A percentile compares a stretch with the other conserved stretches of the same genome.
Conservation (phyloP, 92 coral and sea anemone species). For the Plumapathes pennacea region DNA sequence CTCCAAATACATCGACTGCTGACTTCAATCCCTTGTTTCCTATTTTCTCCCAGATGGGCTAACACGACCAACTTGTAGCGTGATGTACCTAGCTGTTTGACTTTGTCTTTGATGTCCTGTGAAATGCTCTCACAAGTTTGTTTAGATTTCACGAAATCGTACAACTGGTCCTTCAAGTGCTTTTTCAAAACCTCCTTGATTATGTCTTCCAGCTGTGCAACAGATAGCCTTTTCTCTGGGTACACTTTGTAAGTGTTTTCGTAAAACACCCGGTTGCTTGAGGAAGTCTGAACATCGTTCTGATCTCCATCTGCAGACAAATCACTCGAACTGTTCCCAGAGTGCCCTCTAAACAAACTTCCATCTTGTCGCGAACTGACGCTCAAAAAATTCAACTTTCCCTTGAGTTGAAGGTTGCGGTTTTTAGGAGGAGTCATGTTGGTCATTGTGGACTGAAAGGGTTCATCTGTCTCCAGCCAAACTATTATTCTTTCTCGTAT, state of each 20-base stretch:
- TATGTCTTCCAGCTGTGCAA: slow-evolving; percentile 32
- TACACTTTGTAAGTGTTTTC: slow-evolving; percentile 60
- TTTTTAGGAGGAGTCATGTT: no score
- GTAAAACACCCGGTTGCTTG: no score
- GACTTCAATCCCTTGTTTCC: slow-evolving; percentile 60
- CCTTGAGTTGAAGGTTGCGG: no score
- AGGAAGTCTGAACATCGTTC: no score
- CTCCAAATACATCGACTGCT: slow-evolving; percentile 78
- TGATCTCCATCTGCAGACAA: no score
- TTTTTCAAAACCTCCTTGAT: slow-evolving; percentile 34
- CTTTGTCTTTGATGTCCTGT: slow-evolving; percentile 57
- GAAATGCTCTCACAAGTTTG: slow-evolving; percentile 47
- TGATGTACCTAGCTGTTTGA: slow-evolving; percentile 39
- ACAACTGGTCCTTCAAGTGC: slow-evolving; percentile 29
- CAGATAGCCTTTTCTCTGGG: slow-evolving; percentile 59
- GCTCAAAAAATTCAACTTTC: no score
- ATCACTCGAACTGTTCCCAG: no score
- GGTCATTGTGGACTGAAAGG: no score
- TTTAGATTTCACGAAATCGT: slow-evolving; percentile 31
- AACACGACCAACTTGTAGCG: slow-evolving; percentile 54
- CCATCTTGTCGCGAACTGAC: no score
- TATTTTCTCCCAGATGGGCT: slow-evolving; percentile 65
- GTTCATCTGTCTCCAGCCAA: no score
- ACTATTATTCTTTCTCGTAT: no score
- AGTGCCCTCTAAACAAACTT: no score